Evolutionary conservation across 2,113 vertebrate species (phyloP).

Genomic region (Lepisosteus osseus): DNA sequence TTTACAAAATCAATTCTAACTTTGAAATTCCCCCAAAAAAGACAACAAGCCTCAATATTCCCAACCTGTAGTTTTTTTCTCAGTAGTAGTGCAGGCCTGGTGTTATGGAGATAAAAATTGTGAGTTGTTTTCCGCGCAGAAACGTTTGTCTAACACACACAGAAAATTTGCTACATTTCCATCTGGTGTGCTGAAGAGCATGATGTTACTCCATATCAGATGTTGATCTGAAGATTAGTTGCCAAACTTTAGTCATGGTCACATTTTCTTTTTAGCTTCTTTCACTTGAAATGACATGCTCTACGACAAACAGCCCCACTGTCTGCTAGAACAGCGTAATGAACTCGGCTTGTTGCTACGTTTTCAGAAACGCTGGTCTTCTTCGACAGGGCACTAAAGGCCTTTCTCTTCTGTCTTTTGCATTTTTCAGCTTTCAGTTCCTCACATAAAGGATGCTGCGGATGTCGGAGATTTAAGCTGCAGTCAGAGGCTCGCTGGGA

Average conservation of each 20-base stretch:
- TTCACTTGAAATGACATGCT: background rate
- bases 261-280: constrained; percentile 12
- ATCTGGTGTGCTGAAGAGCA: constrained; percentile 1
- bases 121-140: too few species aligned
- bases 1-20: too few species aligned
- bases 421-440: constrained; percentile 54
- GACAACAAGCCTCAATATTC: too few species aligned
- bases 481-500: constrained; percentile 52
- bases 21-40: too few species aligned
- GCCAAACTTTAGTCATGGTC: constrained; percentile 8
- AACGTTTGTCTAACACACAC: background rate
- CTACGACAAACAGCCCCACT: background rate
- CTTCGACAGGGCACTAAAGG: constrained; percentile 5
- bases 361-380: background rate
- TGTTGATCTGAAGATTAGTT: background rate
- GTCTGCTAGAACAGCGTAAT: background rate
- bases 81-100: too few species aligned
- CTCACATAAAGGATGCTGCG: constrained; percentile 59
- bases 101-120: too few species aligned
- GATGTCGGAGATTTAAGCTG: constrained; percentile 59
- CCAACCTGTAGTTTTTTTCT: too few species aligned
- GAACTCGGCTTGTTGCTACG: constrained; percentile 19
- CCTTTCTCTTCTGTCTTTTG: constrained; percentile 35
- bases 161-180: background rate
- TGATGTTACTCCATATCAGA: constrained; percentile 8